These are phyloP conservation scores for Vandiemenella viatica DNA, from an alignment of 2,888 invertebrate genomes.

Conservation along the genomic window DNA sequence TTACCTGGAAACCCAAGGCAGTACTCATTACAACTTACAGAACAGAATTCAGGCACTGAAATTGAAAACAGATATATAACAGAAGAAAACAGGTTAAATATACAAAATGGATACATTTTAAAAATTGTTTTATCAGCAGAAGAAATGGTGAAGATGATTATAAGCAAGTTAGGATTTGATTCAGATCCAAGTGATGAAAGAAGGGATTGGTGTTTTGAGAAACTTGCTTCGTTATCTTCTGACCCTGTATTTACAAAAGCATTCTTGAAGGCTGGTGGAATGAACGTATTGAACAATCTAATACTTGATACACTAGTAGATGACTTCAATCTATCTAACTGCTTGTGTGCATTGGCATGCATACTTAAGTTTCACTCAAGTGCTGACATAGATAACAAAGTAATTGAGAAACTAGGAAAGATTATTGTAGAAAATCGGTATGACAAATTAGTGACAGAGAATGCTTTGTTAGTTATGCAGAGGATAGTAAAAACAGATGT, in stretches of 20 bases:
- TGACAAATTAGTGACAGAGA: neutral
- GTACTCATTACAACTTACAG: constrained; percentile 10
- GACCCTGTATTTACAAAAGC: constrained; percentile 10
- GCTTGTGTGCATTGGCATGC: constrained; percentile 4
- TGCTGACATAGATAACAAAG: neutral
- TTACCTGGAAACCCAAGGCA: constrained; percentile 4
- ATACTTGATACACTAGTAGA: too few relatives aligned
- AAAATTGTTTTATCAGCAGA: constrained; percentile 9
- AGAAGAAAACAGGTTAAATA: constrained; percentile 8
- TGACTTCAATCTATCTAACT: neutral
- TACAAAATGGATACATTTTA: constrained; percentile 9
- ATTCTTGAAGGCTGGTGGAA: constrained; percentile 3
- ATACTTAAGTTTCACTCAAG: constrained; percentile 2
- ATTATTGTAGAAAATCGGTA: neutral
- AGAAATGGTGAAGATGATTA: constrained; percentile 8
- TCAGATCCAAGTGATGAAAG: neutral
- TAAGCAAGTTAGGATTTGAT: constrained; percentile 3
- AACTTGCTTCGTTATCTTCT: constrained; percentile 1
- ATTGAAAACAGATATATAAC: constrained; percentile 7
- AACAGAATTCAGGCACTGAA: neutral
- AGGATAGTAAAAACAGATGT: too few relatives aligned
- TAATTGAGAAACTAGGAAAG: neutral
- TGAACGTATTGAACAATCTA: constrained; percentile 1
- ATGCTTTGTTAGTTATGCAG: neutral
- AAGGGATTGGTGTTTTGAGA: constrained; percentile 10